A percentile compares a stretch with the other conserved stretches of the same genome.
Evolutionary conservation across 2,888 invertebrate genomes (phyloP).

Genomic region (Oscheius myriophilus): DNA sequence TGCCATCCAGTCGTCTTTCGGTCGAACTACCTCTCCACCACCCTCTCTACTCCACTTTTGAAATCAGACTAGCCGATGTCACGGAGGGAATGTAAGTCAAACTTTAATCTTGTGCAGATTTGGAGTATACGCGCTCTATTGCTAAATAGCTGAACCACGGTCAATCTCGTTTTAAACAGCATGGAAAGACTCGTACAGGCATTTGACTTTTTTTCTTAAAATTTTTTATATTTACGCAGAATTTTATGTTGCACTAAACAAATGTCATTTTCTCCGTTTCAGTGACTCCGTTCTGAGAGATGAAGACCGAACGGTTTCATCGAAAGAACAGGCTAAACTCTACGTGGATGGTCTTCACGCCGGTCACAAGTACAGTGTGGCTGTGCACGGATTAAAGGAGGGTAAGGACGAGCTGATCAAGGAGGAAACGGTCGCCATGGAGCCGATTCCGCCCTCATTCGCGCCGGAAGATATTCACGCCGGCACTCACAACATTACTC

Average conservation of each 20-base stretch:
- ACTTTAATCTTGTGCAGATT: too few relatives aligned
- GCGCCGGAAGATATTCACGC: slow-evolving; percentile 43
- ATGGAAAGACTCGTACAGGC: too few relatives aligned
- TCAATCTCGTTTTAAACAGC: too few relatives aligned
- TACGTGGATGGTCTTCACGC: slow-evolving; percentile 24
- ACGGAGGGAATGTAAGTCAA: slow-evolving; percentile 35
- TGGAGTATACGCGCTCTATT: too few relatives aligned
- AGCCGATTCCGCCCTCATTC: slow-evolving; percentile 62
- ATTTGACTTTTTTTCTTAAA: too few relatives aligned
- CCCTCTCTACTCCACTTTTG: slow-evolving; percentile 60
- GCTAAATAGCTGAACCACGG: too few relatives aligned
- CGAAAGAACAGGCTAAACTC: slow-evolving; percentile 9
- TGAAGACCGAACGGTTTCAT: slow-evolving; percentile 13
- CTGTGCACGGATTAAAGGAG: slow-evolving; percentile 62
- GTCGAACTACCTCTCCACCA: slow-evolving; percentile 58
- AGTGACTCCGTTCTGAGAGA: slow-evolving; percentile 17
- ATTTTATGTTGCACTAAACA: slow-evolving; percentile 47
- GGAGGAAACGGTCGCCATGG: slow-evolving; percentile 66
- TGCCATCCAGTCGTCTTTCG: slow-evolving; percentile 60
- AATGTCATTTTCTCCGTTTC: neutral
- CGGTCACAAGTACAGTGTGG: slow-evolving; percentile 47
- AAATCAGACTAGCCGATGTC: slow-evolving; percentile 65
- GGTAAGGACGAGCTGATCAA: slow-evolving; percentile 61
- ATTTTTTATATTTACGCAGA: neutral
- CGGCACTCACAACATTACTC: slow-evolving; percentile 64